phyloP scores from a whole-genome alignment of 2,113 vertebrate species.

The Petaurus breviceps region DNA sequence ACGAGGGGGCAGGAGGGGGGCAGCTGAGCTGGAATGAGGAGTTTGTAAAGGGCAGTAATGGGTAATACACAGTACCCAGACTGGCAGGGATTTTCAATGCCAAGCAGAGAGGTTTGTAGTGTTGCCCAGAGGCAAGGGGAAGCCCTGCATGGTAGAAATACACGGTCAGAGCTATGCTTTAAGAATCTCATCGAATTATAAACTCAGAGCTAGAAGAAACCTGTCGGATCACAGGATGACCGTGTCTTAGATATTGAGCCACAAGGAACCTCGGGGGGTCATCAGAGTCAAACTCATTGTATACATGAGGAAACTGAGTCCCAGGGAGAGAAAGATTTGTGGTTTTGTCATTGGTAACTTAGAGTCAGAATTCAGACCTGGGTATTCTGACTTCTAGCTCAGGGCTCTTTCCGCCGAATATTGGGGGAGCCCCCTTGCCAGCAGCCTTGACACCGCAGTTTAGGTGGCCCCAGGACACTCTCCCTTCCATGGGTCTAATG shows the following conservation, averaged over 20 bases:
- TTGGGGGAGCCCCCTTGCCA: background rate
- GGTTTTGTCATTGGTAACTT: background rate
- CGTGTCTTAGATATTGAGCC: background rate
- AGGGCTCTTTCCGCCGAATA: background rate
- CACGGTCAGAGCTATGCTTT: too few species aligned
- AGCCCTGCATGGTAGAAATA: background rate
- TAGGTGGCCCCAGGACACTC: background rate
- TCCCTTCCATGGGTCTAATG: background rate
- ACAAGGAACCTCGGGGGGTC: background rate
- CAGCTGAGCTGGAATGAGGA: background rate
- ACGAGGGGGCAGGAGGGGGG: background rate
- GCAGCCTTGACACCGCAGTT: background rate
- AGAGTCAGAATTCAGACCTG: background rate
- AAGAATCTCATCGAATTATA: background rate
- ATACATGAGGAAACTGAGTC: too few species aligned
- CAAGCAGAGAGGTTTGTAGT: background rate
- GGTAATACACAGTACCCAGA: too few species aligned
- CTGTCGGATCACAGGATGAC: background rate
- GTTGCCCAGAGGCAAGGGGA: background rate
- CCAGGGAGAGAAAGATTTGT: background rate
- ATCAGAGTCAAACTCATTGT: background rate
- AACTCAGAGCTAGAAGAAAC: background rate
- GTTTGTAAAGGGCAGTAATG: background rate
- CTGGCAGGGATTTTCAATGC: too few species aligned
- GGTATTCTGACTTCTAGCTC: background rate